Conservation (phyloP, 2,888 invertebrate species). For the Prosapia bicincta region DNA sequence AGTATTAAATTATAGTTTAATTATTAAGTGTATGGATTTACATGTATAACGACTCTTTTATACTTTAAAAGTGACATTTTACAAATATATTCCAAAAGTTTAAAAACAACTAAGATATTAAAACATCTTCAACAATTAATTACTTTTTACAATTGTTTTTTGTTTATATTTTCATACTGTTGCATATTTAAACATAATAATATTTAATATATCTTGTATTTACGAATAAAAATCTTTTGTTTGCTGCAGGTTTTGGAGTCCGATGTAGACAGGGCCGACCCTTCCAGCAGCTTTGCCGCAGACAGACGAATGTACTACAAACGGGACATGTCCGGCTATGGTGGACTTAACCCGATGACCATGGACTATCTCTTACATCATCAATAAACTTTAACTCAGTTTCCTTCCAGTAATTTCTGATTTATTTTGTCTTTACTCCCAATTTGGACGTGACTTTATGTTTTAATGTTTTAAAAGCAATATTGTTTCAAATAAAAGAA, state of each 20-base stretch:
- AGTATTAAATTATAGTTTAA: too few species aligned
- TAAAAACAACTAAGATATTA: too few species aligned
- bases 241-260: constrained; percentile 34
- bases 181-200: too few species aligned
- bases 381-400: not conserved
- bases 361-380: constrained; percentile 22
- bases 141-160: too few species aligned
- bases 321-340: constrained; percentile 25
- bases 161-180: too few species aligned
- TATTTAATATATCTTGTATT: too few species aligned
- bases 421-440: not conserved
- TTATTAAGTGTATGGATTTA: too few species aligned
- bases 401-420: not conserved
- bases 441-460: not conserved
- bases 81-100: too few species aligned
- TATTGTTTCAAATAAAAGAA: not conserved
- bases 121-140: too few species aligned
- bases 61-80: too few species aligned
- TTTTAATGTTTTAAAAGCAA: not conserved
- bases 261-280: constrained; percentile 33
- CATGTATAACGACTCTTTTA: too few species aligned
- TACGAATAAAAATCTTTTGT: not conserved
- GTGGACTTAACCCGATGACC: constrained; percentile 19
- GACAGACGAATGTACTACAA: constrained; percentile 21
- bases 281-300: constrained; percentile 7